These are phyloP conservation scores for Lycaena phlaeas DNA, from an alignment of 2,888 invertebrate genomes.

Conservation along the genomic window DNA sequence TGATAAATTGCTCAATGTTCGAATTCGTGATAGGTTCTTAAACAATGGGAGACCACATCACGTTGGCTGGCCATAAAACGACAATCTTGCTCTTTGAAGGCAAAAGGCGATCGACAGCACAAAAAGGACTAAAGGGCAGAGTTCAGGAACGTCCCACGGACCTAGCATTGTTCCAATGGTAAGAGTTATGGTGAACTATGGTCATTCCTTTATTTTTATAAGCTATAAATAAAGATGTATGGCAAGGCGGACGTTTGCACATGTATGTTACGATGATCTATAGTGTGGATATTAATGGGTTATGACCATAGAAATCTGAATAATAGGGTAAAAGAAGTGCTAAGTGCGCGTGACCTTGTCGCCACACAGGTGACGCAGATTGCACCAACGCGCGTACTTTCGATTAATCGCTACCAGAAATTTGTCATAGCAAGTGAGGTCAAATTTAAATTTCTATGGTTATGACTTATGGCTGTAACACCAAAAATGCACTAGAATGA, in stretches of 20 bases:
- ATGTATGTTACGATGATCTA: no score
- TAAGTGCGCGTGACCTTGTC: no score
- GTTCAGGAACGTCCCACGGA: slow-evolving; percentile 51
- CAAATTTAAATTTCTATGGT: no score
- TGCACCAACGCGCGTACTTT: no score
- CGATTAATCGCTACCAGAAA: no score
- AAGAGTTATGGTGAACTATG: neutral
- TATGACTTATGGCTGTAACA: no score
- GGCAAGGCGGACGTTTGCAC: neutral
- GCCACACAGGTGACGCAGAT: no score
- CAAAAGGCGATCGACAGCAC: slow-evolving; percentile 29
- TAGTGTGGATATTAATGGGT: no score
- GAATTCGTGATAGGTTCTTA: slow-evolving; percentile 21
- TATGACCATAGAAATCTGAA: no score
- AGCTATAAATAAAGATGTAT: neutral
- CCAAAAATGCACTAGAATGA: no score
- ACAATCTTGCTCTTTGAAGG: slow-evolving; percentile 10
- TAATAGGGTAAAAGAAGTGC: no score
- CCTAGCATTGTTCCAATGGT: slow-evolving; percentile 28
- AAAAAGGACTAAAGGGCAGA: slow-evolving; percentile 39
- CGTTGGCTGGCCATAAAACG: slow-evolving; percentile 10
- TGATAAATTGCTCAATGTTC: slow-evolving; percentile 26
- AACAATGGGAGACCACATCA: slow-evolving; percentile 9
- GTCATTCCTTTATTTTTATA: slow-evolving; percentile 4
- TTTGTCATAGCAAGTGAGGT: no score